A percentile compares a stretch with the other conserved stretches of the same genome.
Conservation (phyloP, 2,113 vertebrate genomes). For the Gymnorhina tibicen region DNA sequence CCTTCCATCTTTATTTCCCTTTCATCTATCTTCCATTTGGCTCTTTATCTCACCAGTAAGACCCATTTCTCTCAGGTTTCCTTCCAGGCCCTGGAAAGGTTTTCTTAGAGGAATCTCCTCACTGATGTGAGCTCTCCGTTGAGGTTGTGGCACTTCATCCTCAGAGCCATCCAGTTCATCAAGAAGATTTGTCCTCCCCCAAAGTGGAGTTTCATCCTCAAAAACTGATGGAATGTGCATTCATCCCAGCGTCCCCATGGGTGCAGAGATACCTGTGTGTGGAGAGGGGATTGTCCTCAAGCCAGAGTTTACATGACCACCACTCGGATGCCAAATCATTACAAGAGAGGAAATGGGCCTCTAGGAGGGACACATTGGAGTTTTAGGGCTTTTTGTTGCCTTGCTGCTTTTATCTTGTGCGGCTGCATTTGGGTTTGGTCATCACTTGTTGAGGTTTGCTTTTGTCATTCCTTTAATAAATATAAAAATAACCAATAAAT, state of each 20-base stretch:
- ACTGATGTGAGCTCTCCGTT: neutral
- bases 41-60: neutral
- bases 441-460: neutral
- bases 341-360: neutral
- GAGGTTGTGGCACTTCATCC: neutral
- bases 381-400: neutral
- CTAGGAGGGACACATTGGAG: neutral
- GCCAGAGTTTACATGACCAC: neutral
- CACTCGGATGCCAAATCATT: neutral
- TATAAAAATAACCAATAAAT: neutral
- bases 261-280: neutral
- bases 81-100: neutral
- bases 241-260: neutral
- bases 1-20: neutral
- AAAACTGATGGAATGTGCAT: neutral
- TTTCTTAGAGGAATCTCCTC: neutral
- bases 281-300: neutral
- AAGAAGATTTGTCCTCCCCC: neutral
- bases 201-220: neutral
- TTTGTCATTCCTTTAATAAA: neutral
- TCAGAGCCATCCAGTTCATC: neutral
- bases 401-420: neutral
- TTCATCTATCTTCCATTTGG: neutral
- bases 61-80: neutral
- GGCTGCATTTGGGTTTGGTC: neutral